phyloP scores from a whole-genome alignment of 1,140 invertebrate species.

The Odontomachus brunneus region DNA sequence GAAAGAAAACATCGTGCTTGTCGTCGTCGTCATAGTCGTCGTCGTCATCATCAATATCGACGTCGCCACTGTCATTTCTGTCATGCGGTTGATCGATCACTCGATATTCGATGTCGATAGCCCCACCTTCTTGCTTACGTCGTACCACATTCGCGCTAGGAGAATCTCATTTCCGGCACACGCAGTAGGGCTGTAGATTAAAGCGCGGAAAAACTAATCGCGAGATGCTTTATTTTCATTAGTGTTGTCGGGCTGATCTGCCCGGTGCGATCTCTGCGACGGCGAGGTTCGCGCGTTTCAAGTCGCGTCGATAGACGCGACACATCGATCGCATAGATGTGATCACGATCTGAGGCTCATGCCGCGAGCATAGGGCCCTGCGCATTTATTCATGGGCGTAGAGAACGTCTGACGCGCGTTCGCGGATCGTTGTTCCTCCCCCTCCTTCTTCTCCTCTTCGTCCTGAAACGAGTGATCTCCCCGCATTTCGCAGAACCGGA shows the following conservation, averaged over 20 bases:
- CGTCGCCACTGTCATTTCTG: conserved; percentile 50
- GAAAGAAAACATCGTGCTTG: conserved; percentile 27
- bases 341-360: conserved; percentile 42
- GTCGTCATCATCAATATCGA: conserved; percentile 21
- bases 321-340: conserved; percentile 30
- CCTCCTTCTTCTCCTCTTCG: background rate
- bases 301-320: conserved; percentile 17
- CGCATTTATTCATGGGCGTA: conserved; percentile 52
- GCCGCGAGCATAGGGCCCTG: conserved; percentile 21
- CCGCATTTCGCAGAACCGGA: background rate
- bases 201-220: too few relatives aligned
- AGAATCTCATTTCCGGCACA: background rate
- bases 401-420: background rate
- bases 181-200: too few relatives aligned
- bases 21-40: conserved; percentile 29
- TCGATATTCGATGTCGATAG: conserved; percentile 47
- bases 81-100: conserved; percentile 52
- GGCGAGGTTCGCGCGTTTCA: conserved; percentile 25
- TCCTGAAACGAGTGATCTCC: background rate
- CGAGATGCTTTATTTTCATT: too few relatives aligned
- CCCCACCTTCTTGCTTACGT: background rate
- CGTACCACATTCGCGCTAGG: background rate
- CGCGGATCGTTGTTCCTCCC: background rate
- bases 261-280: conserved; percentile 37
- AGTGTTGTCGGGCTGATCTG: background rate